phyloP scores from a whole-genome alignment of 1,140 invertebrate species.

The Drosophila rhopaloa region DNA sequence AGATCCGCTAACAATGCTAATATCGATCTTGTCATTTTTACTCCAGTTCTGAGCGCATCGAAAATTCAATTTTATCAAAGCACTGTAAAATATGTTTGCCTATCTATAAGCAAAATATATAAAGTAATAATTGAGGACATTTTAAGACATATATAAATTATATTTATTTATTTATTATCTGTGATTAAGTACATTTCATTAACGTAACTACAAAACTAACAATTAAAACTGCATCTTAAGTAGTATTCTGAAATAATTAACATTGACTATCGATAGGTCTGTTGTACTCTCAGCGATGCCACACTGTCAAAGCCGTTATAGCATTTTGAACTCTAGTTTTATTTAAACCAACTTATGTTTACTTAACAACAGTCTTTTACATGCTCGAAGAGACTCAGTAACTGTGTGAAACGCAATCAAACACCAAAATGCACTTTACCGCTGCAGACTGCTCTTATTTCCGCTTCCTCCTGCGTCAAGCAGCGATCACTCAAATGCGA shows the following conservation, averaged over 20 bases:
- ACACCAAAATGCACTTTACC: conserved; percentile 45
- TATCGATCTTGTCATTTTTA: no score
- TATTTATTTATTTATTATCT: no score
- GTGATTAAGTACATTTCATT: no score
- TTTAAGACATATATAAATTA: no score
- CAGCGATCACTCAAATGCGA: conserved; percentile 53
- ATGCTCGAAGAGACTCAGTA: conserved; percentile 11
- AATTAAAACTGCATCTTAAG: no score
- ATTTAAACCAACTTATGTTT: conserved; percentile 2
- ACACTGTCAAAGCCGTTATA: not conserved
- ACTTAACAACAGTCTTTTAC: conserved; percentile 18
- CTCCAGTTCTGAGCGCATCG: no score
- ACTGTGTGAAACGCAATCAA: conserved; percentile 43
- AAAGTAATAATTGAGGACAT: no score
- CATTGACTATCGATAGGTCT: not conserved
- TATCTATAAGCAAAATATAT: no score
- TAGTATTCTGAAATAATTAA: not conserved
- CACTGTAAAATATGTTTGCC: no score
- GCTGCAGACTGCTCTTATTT: conserved; percentile 54
- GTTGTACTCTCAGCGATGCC: not conserved
- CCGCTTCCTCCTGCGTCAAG: conserved; percentile 59
- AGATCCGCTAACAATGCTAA: no score
- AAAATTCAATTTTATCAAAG: no score
- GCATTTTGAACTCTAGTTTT: conserved; percentile 22
- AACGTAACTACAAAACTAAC: no score